Conservation (phyloP, 1,140 invertebrate species). For the Achroia grisella region DNA sequence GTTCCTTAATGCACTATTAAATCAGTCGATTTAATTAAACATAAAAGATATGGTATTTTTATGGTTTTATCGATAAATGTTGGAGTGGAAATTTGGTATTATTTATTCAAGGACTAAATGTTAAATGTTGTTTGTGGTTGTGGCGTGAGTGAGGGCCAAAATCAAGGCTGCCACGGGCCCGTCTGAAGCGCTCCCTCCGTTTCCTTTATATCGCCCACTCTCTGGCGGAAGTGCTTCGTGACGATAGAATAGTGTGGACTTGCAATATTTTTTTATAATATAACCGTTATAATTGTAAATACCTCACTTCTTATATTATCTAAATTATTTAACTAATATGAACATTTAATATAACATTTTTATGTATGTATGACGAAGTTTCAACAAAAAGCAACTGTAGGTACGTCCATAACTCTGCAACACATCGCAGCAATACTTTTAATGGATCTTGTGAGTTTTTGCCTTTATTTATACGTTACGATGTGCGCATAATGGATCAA, state of each 20-base stretch:
- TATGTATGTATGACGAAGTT: not conserved
- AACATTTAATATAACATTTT: too few relatives aligned
- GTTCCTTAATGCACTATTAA: conserved; percentile 19
- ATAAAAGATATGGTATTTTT: conserved; percentile 31
- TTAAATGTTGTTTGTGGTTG: conserved; percentile 5
- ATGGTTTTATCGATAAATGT: conserved; percentile 9
- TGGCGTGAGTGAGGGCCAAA: conserved; percentile 24
- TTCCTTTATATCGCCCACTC: conserved; percentile 45
- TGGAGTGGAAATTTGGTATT: not conserved
- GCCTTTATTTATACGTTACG: conserved; percentile 63
- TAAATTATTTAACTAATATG: too few relatives aligned
- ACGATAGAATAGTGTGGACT: conserved; percentile 24
- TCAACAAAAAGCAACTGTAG: not conserved
- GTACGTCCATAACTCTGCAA: conserved; percentile 33
- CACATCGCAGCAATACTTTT: conserved; percentile 54
- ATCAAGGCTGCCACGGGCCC: conserved; percentile 28
- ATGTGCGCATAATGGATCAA: conserved; percentile 63
- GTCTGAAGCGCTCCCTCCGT: conserved; percentile 29
- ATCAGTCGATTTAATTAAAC: conserved; percentile 41
- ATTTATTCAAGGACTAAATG: not conserved
- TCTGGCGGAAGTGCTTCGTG: conserved; percentile 43
- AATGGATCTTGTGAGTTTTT: conserved; percentile 66
- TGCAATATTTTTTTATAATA: not conserved
- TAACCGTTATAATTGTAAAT: too few relatives aligned
- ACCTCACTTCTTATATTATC: too few relatives aligned